Evolutionary conservation across 2,113 vertebrate species (phyloP), one percentile per base, ranked within the genome.

Genomic region (Micromys minutus): DNA sequence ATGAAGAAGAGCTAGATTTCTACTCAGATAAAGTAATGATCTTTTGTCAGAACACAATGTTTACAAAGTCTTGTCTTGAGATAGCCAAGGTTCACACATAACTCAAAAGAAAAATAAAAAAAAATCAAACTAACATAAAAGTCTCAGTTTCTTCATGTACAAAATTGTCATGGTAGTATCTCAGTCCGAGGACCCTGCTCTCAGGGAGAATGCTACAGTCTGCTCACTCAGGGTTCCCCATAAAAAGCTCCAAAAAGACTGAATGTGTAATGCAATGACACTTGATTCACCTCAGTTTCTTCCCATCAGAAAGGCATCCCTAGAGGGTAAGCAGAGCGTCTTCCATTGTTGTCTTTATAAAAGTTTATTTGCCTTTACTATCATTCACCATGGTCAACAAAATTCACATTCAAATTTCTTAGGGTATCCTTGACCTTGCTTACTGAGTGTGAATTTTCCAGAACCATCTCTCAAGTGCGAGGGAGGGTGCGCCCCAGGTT

Each of bases 291-390:
- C 36, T 26, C 79, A 57, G 61, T 69, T 77, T 86, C 79, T 57
- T 92, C 85, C 72, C 15, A 74, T 74, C 15, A 39, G 10, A 93
- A 42, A 19, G 13, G 34, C 5, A 63, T n/a, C n/a, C 79, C 45
- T 76, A 47, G 92, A 95, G 94, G 16, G 36, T 29, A 93, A 94
- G 26, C 3, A 42, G 80, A 83, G 4, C 13, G 77, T 52, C 50
- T 65, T 80, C 83, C 67, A 55, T 21, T 87, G 34, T 50, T 50
- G 69, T 89, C 36, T 34, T 42, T 34, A 72, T 61, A 67, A 89
- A 63, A 72, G 10, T 72, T 77, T 90, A 93, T 83, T 57, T 22
- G 76, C 59, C 63, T 63, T 19, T 57, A 34, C 17, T 81, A 34
- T 29, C 84, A 67, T 72, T 88, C 52, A 88, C 80, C 47, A 61